Evolutionary conservation across 2,888 invertebrate species (phyloP).

Genomic region (Julus scanicus): DNA sequence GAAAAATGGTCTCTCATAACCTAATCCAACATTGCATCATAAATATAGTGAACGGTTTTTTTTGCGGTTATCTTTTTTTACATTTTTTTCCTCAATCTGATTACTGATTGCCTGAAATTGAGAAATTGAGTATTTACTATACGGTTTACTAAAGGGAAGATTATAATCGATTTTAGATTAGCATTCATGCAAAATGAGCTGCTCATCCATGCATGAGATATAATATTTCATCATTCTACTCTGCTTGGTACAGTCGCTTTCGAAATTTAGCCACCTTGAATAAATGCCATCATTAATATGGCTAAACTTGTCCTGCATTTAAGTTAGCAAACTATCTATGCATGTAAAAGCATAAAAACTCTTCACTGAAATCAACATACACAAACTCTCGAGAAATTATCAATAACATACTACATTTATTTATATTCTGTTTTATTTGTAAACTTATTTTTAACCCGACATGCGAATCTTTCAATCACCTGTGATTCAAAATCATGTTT

Average conservation of each 20-base stretch:
- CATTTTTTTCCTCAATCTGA: background rate
- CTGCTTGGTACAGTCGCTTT: background rate
- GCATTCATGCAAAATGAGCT: background rate
- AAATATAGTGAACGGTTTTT: background rate
- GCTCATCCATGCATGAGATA: background rate
- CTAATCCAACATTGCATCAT: background rate
- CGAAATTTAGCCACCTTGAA: background rate
- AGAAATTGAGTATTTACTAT: conserved; percentile 31
- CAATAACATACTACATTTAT: too few species aligned
- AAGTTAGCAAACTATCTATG: background rate
- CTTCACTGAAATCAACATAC: background rate
- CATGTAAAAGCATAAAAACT: background rate
- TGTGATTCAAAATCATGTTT: too few species aligned
- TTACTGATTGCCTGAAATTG: conserved; percentile 28
- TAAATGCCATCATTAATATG: background rate
- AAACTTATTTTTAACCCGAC: too few species aligned
- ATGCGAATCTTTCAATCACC: too few species aligned
- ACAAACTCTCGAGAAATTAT: too few species aligned
- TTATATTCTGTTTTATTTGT: too few species aligned
- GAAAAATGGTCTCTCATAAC: conserved; percentile 37
- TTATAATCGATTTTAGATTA: conserved; percentile 32
- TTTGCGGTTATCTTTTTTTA: background rate
- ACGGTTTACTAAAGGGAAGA: background rate
- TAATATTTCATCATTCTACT: background rate
- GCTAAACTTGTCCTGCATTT: background rate